phyloP scores from a whole-genome alignment of 2,888 invertebrate species.

The Nesidiocoris tenuis region DNA sequence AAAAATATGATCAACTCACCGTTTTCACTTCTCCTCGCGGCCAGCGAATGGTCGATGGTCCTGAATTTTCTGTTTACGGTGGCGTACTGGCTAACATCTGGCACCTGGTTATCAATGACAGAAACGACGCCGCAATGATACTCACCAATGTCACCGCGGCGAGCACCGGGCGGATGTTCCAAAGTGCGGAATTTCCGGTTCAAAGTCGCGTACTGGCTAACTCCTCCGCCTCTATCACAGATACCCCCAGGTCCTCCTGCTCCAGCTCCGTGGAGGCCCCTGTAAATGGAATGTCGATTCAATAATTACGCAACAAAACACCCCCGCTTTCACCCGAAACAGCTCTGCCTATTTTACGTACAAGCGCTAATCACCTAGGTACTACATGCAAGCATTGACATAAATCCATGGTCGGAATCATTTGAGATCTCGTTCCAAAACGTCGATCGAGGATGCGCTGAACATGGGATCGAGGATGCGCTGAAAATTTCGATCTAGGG shows the following conservation, averaged over 20 bases:
- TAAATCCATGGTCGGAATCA: no score
- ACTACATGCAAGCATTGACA: no score
- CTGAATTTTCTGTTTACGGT: conserved; percentile 52
- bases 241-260: conserved; percentile 49
- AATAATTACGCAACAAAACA: conserved; percentile 33
- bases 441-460: no score
- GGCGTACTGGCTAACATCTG: conserved; percentile 52
- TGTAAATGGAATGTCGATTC: conserved; percentile 26
- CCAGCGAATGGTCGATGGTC: conserved; percentile 51
- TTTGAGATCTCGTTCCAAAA: no score
- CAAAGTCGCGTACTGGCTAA: conserved; percentile 53
- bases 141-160: conserved; percentile 44
- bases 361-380: no score
- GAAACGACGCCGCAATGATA: conserved; percentile 43
- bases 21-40: conserved; percentile 41
- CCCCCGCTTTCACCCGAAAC: no score
- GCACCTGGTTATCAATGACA: conserved; percentile 39
- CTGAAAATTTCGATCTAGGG: no score
- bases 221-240: conserved; percentile 51
- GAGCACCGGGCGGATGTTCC: conserved; percentile 50
- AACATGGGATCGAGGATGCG: no score
- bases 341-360: no score
- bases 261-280: conserved; percentile 46
- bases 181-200: conserved; percentile 52
- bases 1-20: conserved; percentile 16